Conservation (phyloP, 2,888 invertebrate genomes). For the Helicoverpa assulta region DNA sequence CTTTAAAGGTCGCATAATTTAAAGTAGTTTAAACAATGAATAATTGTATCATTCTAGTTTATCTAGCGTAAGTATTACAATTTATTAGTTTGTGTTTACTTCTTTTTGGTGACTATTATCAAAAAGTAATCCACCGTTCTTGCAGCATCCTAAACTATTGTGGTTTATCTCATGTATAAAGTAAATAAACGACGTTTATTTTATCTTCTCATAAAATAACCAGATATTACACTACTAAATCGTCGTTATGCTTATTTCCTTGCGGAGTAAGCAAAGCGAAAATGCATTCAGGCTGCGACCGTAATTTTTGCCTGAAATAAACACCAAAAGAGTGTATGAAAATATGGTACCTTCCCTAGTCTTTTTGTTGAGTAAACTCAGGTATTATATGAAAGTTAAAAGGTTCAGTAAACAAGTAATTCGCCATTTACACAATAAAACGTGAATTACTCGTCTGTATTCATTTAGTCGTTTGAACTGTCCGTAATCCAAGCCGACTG, state of each 20-base stretch:
- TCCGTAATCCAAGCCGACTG: constrained; percentile 73
- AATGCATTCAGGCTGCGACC: constrained; percentile 53
- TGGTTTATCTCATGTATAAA: constrained; percentile 37
- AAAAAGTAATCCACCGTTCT: neutral
- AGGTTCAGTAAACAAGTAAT: constrained; percentile 27
- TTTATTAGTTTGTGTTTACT: constrained; percentile 1
- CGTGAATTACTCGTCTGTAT: constrained; percentile 59
- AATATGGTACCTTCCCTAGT: constrained; percentile 29
- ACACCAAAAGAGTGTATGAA: constrained; percentile 35
- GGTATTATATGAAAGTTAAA: constrained; percentile 12
- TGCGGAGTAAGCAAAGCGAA: constrained; percentile 57
- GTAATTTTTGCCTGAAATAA: constrained; percentile 46
- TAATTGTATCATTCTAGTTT: constrained; percentile 26
- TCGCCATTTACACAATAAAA: constrained; percentile 52
- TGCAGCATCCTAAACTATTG: constrained; percentile 1
- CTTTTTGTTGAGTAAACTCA: constrained; percentile 25
- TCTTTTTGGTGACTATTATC: neutral
- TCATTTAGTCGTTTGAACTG: constrained; percentile 63
- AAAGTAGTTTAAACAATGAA: constrained; percentile 38
- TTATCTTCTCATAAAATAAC: constrained; percentile 57
- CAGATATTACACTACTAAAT: constrained; percentile 56
- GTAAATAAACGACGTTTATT: constrained; percentile 43
- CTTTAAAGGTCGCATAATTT: constrained; percentile 71
- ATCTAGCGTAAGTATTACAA: constrained; percentile 4
- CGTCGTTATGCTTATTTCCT: constrained; percentile 61